Evolutionary conservation across 2,113 vertebrate species (phyloP), one percentile per base, ranked within the genome.

Genomic region (Penelope pileata): DNA sequence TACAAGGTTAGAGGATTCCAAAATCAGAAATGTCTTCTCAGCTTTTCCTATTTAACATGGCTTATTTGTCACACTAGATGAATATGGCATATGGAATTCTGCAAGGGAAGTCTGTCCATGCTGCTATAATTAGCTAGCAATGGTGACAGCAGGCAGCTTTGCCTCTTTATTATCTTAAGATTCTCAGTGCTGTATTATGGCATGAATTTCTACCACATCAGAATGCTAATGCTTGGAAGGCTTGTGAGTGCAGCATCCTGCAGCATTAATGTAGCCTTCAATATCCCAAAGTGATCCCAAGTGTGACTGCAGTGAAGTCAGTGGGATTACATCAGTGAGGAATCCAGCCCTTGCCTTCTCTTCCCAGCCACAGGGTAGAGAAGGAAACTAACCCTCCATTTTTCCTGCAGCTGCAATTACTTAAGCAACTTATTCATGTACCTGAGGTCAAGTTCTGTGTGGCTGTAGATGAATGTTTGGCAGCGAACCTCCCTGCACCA

Each of bases 131-230:
- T 84, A 87, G 88, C 69, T 59, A 38, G 7, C 24, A 22, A 4
- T 36, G 78, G 78, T 94, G 90, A 74, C 90, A 96, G 90, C 92
- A 93, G 90, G 88, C 78, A 45, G 77, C 90, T 91, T 45, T 67
- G 78, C 78, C 86, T 42, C 88, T 68, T 91, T 58, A 81, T 88
- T 58, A 75, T 81, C 91, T 90, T 32, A 54, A 93, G 89, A 79
- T 70, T 59, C 85, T 93, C 90, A 32, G 47, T 17, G 3, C 78
- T 78, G n/a, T 84, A 18, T 66, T 38, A 53, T 14, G 78, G 87
- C 88, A 75, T 90, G 82, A 53, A 51, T 82, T 87, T 21, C 60
- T 94, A 63, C 51, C 74, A 15, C 42, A 67, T 29, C 43, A 22
- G 78, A 90, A 95, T 94, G 85, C 48, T 79, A 67, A 91, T 82